Evolutionary conservation across 2,113 vertebrate species (phyloP), one percentile per base, ranked within the genome.

Genomic region (Peromyscus polionotus): DNA sequence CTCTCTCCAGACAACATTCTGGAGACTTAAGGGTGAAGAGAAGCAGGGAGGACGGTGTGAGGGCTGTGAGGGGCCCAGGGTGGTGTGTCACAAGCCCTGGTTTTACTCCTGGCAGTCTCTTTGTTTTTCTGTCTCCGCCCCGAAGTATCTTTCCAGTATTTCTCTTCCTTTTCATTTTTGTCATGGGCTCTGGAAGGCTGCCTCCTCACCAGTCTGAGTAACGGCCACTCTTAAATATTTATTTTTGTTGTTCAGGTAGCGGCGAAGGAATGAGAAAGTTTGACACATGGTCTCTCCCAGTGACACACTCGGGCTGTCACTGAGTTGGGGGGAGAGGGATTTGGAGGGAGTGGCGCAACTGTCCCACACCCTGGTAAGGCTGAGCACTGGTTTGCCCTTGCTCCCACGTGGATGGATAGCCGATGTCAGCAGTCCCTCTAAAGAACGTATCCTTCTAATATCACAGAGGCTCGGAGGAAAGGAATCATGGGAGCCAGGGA

Each of bases 21-120:
- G 39, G n/a, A 63, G 10, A 5, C 54, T 39, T 65, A 48, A 19
- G 33, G 20, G 28, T 17, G 31, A 59, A 90, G 81, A 73, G 51
- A 14, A 57, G 57, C n/a, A 86, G 45, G 5, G 6, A 63, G 61
- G 65, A 13, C 63, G 45, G 48, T 1, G 17, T 8, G 14, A 42
- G 63, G 63, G 20, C 0, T 11, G 45, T 3, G 16, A 65, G 16
- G 3, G 3, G 3, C 2, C 0, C 1, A 28, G 59, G 42, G 51
- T 10, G 75, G n/a, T 3, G 31, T 51, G 39, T 33, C 39, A 1
- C 4, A 19, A 51, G 4, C 28, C 17, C 88, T 22, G 19, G 20
- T 45, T 79, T 70, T 22, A 67, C 26, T 54, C 54, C 9, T 7
- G 42, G 67, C 42, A 45, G 42, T 19, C 8, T 1, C 39, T n/a